Percentiles rank a stretch among this genome's conserved stretches.
Evolutionary conservation across 92 coral and sea anemone genomes (phyloP).

Genomic region (Phenganax subtilis): DNA sequence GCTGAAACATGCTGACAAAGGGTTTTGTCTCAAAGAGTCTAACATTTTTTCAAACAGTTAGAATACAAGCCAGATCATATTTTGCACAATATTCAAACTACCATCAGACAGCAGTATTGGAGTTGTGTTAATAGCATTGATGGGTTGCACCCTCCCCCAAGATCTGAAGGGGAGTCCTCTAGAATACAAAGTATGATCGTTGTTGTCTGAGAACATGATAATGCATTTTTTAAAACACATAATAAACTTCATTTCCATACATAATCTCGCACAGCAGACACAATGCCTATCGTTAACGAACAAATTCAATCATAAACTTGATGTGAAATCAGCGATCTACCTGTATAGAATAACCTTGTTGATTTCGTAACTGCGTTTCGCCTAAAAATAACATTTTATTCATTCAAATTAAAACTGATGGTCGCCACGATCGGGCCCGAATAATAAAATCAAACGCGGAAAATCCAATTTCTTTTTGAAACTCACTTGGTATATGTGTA

Average conservation of each 20-base stretch:
- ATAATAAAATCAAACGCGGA: neutral
- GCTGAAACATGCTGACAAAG: too few species aligned
- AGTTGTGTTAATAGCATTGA: too few species aligned
- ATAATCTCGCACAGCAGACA: neutral
- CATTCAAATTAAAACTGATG: neutral
- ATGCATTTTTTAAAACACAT: slow-evolving; percentile 3
- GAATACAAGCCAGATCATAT: too few species aligned
- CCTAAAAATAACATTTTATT: slow-evolving; percentile 6
- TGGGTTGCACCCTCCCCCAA: too few species aligned
- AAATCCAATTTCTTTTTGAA: neutral
- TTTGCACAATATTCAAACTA: too few species aligned
- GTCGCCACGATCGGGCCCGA: neutral
- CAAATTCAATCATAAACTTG: neutral
- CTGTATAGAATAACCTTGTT: neutral
- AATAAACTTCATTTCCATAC: neutral
- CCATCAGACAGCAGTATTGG: too few species aligned
- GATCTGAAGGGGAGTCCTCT: too few species aligned
- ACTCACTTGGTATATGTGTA: slow-evolving; percentile 1
- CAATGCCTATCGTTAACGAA: neutral
- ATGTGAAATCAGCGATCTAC: neutral
- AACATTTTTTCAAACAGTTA: too few species aligned
- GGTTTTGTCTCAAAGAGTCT: too few species aligned
- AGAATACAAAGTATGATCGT: too few species aligned
- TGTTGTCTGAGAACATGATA: neutral
- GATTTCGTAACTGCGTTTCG: slow-evolving; percentile 12